A percentile compares a stretch with the other conserved stretches of the same genome.
Evolutionary conservation across 2,888 invertebrate genomes (phyloP).

Genomic region (Miltochrista miniata): DNA sequence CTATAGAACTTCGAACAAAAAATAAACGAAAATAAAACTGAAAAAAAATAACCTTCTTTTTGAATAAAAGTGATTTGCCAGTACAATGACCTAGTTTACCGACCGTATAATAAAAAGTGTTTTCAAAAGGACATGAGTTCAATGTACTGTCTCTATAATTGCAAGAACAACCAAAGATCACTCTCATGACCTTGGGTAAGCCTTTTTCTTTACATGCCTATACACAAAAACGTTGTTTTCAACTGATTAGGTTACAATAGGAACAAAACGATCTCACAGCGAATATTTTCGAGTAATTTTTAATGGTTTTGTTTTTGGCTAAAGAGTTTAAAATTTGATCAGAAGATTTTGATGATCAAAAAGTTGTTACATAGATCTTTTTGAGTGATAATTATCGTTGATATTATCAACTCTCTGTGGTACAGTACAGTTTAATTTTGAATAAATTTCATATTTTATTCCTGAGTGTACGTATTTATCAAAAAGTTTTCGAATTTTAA

Average conservation of each 20-base stretch:
- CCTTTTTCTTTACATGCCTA: constrained; percentile 10
- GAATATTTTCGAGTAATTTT: not conserved
- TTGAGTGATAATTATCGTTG: no score
- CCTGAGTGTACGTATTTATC: no score
- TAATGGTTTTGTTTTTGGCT: no score
- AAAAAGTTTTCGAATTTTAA: no score
- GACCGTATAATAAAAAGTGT: constrained; percentile 30
- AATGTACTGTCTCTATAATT: constrained; percentile 15
- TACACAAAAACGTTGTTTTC: not conserved
- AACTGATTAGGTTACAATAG: not conserved
- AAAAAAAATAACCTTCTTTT: constrained; percentile 12
- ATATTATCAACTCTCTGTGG: no score
- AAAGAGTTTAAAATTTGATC: no score
- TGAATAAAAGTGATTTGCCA: constrained; percentile 26
- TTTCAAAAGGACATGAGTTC: constrained; percentile 12
- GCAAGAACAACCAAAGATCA: constrained; percentile 18
- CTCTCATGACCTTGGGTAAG: constrained; percentile 8
- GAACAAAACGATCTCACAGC: not conserved
- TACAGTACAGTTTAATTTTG: no score
- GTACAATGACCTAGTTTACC: constrained; percentile 33
- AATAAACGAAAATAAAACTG: constrained; percentile 6
- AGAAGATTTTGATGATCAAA: no score
- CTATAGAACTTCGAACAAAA: not conserved
- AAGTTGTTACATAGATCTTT: no score
- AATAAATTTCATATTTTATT: no score